Evolutionary conservation across 2,888 invertebrate genomes (phyloP).

Genomic region (Linnaemya tessellans): DNA sequence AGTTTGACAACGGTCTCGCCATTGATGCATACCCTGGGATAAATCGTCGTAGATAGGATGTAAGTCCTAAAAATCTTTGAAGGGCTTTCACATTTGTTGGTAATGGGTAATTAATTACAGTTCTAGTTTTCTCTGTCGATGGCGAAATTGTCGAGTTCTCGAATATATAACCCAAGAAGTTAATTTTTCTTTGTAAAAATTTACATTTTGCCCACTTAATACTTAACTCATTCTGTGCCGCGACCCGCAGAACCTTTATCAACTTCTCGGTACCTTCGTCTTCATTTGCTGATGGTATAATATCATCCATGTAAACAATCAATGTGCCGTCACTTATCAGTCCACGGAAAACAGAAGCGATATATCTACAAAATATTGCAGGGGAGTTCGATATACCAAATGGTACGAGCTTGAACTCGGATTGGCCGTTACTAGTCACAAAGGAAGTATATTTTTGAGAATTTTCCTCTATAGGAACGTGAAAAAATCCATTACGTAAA

Average conservation of each 20-base stretch:
- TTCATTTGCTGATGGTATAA: no score
- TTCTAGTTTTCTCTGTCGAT: constrained; percentile 52
- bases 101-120: constrained; percentile 60
- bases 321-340: no score
- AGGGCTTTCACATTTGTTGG: constrained; percentile 52
- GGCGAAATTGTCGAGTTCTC: constrained; percentile 40
- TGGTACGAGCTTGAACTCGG: no score
- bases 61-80: constrained; percentile 67
- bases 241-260: constrained; percentile 6
- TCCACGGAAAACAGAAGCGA: no score
- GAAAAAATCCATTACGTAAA: constrained; percentile 74
- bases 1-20: no score
- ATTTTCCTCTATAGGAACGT: constrained; percentile 70
- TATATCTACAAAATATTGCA: no score
- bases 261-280: no score
- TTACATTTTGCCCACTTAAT: constrained; percentile 60
- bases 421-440: no score
- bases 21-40: constrained; percentile 26
- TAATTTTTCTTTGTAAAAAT: no score
- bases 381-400: no score
- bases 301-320: no score
- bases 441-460: no score
- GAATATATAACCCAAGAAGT: constrained; percentile 43
- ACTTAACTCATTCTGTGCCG: constrained; percentile 30
- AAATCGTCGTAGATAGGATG: constrained; percentile 70